Evolutionary conservation across 2,797 vertebrate genomes (phyloP), one percentile per base, ranked within the genome.

Genomic region (Scleropages formosus): DNA sequence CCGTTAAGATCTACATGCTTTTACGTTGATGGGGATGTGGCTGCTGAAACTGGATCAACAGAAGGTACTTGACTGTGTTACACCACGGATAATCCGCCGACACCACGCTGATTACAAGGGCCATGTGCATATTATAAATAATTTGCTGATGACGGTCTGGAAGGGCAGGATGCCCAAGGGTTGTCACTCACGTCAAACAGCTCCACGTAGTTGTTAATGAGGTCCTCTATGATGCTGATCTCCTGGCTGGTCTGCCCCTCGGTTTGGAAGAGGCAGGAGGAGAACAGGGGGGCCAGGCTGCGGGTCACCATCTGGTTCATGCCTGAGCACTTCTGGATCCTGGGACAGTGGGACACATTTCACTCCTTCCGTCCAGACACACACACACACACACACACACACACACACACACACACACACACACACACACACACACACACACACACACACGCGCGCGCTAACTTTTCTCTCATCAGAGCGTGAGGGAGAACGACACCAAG

Each of bases 201-300:
- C 18, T 93, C 89, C 39, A 95, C 90, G 27, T 95, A 99, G 88
- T 96, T 94, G 87, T 89, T 93, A 85, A 99, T 97, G 75, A 99
- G 90, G 87, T 98, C 95, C 51, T 91, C 91, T 51, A 95, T 88
- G 80, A 98, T 97, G 71, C 79, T 85, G 4, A 93, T 91, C 89
- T 99, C 97, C 89, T 94, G 92, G 18, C 89, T 89, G 39, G 91
- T 96, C 82, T 95, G 94, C 80, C 96, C 97, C 74, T 84, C 91
- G 0, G 97, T 99, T 89, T 99, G 97, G 92, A 98, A 99, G 69
- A 99, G 86, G 85, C 92, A 97, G 44, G 95, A 91, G 10, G 97
- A 96, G 88, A 99, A 96, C n/a, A 92, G 93, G 47, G 89, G 83
- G 0, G 96, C 96, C 87, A 99, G 91, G 75, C 88, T 94, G 51